These are phyloP conservation scores for Danio choprae DNA, from an alignment of 2,797 vertebrate species.

Conservation along the genomic window DNA sequence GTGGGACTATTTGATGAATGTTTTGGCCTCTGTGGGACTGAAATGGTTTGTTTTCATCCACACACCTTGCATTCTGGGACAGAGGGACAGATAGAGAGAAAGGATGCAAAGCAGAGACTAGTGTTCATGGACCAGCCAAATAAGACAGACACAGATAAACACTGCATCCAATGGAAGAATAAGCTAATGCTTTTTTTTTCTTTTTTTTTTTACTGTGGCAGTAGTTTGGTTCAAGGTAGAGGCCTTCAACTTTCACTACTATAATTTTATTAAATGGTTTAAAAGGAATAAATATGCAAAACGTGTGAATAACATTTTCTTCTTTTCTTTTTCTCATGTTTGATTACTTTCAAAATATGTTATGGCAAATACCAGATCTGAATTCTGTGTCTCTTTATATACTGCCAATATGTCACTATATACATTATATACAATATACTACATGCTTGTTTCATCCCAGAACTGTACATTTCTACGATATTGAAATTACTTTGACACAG, in stretches of 20 bases:
- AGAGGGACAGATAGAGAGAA: not conserved
- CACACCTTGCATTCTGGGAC: constrained; percentile 27
- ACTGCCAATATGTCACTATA: too few species aligned
- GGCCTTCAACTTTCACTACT: not conserved
- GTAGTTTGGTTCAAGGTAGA: not conserved
- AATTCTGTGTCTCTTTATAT: too few species aligned
- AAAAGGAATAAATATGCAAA: not conserved
- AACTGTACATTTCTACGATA: too few species aligned
- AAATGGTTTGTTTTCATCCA: constrained; percentile 29
- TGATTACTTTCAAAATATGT: too few species aligned
- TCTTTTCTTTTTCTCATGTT: too few species aligned
- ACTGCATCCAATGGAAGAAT: not conserved
- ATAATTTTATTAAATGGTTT: not conserved
- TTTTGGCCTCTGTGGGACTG: constrained; percentile 38
- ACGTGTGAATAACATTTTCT: too few species aligned
- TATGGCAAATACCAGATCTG: too few species aligned
- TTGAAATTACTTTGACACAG: too few species aligned
- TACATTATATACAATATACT: too few species aligned
- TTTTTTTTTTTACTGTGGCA: not conserved
- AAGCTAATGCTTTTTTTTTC: too few species aligned
- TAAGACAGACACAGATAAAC: constrained; percentile 13
- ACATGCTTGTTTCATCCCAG: too few species aligned
- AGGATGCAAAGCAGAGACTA: not conserved
- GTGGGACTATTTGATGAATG: constrained; percentile 35
- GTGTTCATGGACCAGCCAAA: constrained; percentile 16